Evolutionary conservation across 2,888 invertebrate species (phyloP), one percentile per base, ranked within the genome.

Genomic region (Ferdinandea cuprea): DNA sequence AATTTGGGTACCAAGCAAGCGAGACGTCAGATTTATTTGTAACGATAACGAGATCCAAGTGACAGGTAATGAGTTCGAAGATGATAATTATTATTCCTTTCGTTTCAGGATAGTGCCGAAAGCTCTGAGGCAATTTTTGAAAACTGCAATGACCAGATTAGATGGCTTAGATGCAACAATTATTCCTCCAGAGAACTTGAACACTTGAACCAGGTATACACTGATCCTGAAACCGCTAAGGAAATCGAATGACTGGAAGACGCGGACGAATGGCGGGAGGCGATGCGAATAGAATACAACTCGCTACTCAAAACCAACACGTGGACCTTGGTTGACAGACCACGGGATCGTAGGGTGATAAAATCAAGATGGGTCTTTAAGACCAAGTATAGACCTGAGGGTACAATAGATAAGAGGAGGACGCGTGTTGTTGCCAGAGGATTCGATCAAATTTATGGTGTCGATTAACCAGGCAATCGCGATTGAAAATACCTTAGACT

Each of bases 21-120:
- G 50, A 21, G 59, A 61, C 21, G 6, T 50, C 40, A 17, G 11
- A 61, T 72, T 72, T 72, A 9, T 61, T 30, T 11, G 30, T 7
- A 44, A 44, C 4, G 11, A 35, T 15, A 58, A 30, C 25, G 37
- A 58, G 28, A 46, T 48, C 17, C 9, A 58, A 37, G 19, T 15
- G 4, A 1, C 58, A 58, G 37, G 48, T 56, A 46, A 8, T 58
- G 11, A 58, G 58, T n/a, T 11, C 42, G 50, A 50, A 9, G 19
- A 48, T 11, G 40, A 61, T 40, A 48, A 58, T 7, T 54, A 37
- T 66, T 66, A 54, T 17, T 11, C n/a, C 9, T 54, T 42, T 66
- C 52, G n/a, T 68, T 68, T 54, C 52, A 50, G 65, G 50, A 52
- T 48, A 40, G 50, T 52, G 52, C 52, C 3, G 30, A 40, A 30